Conservation (phyloP, 2,888 invertebrate species). For the Parnassius apollo region DNA sequence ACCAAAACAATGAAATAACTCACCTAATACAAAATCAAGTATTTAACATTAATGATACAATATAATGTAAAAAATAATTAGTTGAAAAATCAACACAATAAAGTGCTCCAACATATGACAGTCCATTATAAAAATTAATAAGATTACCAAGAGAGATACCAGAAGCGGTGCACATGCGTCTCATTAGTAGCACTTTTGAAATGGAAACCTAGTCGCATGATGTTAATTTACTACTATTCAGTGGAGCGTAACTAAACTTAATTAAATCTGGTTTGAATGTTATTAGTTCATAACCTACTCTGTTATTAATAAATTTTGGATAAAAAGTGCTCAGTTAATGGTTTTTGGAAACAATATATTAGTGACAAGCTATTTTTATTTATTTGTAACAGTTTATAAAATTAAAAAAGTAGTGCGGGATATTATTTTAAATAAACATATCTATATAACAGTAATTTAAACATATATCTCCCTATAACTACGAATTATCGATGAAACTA, state of each 20-base stretch:
- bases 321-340: slow-evolving; percentile 16
- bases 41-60: slow-evolving; percentile 19
- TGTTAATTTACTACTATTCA: slow-evolving; percentile 60
- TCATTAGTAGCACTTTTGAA: slow-evolving; percentile 59
- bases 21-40: background rate
- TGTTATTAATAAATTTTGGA: slow-evolving; percentile 23
- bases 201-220: slow-evolving; percentile 55
- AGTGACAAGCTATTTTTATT: slow-evolving; percentile 18
- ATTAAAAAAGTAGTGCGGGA: background rate
- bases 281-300: slow-evolving; percentile 31
- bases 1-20: background rate
- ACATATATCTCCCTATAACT: too few species aligned
- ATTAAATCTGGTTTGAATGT: slow-evolving; percentile 49
- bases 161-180: slow-evolving; percentile 48
- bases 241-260: slow-evolving; percentile 50
- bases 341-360: slow-evolving; percentile 28
- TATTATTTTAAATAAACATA: too few species aligned
- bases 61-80: too few species aligned
- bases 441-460: too few species aligned
- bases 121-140: slow-evolving; percentile 30
- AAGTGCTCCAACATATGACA: slow-evolving; percentile 13
- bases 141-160: slow-evolving; percentile 27
- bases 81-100: slow-evolving; percentile 30
- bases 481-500: too few species aligned
- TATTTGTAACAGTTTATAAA: slow-evolving; percentile 1